Evolutionary conservation across 2,113 vertebrate species (phyloP).

Genomic region (Xerus inauris): DNA sequence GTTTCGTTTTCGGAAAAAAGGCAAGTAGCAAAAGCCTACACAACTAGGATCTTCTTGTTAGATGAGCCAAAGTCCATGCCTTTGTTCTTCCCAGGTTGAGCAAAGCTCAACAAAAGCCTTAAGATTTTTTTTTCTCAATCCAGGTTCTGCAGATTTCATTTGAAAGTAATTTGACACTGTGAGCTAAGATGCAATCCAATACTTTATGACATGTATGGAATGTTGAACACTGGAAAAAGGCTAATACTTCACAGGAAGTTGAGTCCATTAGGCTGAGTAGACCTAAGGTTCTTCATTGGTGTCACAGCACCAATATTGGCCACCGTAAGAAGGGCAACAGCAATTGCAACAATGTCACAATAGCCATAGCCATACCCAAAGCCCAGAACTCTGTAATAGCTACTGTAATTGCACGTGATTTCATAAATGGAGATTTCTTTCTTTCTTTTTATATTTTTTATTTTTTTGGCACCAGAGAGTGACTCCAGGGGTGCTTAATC

Average conservation of each 20-base stretch:
- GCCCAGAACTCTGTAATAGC: background rate
- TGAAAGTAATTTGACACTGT: background rate
- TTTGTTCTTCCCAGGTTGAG: background rate
- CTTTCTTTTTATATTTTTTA: too few relatives aligned
- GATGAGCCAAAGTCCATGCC: background rate
- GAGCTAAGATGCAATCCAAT: background rate
- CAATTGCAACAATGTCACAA: rapidly evolving
- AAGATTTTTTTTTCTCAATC: background rate
- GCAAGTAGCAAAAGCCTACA: background rate
- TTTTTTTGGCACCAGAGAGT: too few relatives aligned
- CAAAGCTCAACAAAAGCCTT: background rate
- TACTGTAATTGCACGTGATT: background rate
- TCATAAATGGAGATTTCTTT: background rate
- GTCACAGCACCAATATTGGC: background rate
- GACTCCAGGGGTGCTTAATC: too few relatives aligned
- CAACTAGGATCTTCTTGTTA: background rate
- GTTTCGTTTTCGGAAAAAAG: background rate
- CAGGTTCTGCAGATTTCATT: background rate
- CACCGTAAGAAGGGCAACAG: background rate
- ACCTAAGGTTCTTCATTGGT: background rate
- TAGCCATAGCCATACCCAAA: background rate
- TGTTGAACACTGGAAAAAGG: background rate
- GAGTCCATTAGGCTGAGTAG: background rate
- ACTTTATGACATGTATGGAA: background rate
- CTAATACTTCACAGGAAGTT: background rate